Evolutionary conservation across 2,888 invertebrate species (phyloP).

Genomic region (Coelopa pilipes): DNA sequence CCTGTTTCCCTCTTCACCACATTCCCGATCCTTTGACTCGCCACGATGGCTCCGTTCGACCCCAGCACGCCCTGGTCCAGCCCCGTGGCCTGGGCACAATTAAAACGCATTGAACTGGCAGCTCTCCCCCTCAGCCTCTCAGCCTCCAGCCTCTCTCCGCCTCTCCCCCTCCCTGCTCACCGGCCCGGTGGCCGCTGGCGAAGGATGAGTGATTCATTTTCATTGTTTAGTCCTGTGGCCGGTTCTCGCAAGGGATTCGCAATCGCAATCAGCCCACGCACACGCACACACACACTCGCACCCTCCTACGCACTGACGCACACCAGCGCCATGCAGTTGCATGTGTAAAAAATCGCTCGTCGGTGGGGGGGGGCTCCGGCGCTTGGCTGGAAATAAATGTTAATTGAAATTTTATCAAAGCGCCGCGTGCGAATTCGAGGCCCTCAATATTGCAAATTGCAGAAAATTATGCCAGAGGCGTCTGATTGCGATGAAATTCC

Average conservation of each 20-base stretch:
- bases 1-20: too few relatives aligned
- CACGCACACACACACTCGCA: neutral
- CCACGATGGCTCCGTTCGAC: too few relatives aligned
- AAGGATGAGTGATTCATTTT: neutral
- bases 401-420: constrained; percentile 55
- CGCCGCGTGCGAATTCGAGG: constrained; percentile 15
- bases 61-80: too few relatives aligned
- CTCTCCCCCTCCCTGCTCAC: too few relatives aligned
- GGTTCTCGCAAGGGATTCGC: neutral
- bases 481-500: neutral
- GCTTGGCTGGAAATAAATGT: constrained; percentile 47
- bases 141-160: too few relatives aligned
- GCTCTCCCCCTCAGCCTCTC: too few relatives aligned
- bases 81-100: too few relatives aligned
- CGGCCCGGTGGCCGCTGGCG: too few relatives aligned
- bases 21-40: too few relatives aligned
- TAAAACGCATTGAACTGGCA: too few relatives aligned
- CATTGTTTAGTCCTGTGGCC: constrained; percentile 1
- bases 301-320: neutral
- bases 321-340: neutral
- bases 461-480: constrained; percentile 21
- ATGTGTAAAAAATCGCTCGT: neutral
- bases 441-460: constrained; percentile 9
- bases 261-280: neutral
- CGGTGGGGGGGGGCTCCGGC: neutral